Evolutionary conservation across 2,888 invertebrate species (phyloP), one percentile per base, ranked within the genome.

Genomic region (Malthinus seriepunctatus): DNA sequence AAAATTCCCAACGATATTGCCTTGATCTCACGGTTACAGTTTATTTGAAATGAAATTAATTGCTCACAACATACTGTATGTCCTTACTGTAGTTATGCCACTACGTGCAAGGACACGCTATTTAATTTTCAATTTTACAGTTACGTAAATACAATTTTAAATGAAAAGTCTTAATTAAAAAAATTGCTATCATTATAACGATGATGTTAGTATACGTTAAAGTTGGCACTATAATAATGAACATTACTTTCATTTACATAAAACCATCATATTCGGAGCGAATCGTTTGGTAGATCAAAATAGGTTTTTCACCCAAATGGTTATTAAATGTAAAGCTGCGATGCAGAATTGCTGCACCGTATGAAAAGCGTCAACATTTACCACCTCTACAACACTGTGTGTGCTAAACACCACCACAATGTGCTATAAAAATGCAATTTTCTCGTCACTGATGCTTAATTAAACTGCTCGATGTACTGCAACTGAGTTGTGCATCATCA

Each of bases 391-490:
- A 11, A 42, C 23, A 42, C 39, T n/a, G 6, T 32, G 32, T 42
- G 48, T 39, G 54, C 55, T 62, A 62, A 65, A 60, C 57, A 62
- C 54, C 51, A 62, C 63, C 61, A 60, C 62, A 63, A 59, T 59
- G 56, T 46, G 52, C 63, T 44, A 64, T 66, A 66, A 66, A 66
- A 66, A 64, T 63, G 66, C 60, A 64, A 66, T 66, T 63, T 64
- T 62, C 60, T 56, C 63, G 62, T 60, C 64, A 56, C 60, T 59
- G 63, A 63, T 64, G 66, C 64, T 66, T 66, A 66, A 66, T 66
- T 66, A 66, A 66, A 66, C 58, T 34, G 64, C 49, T 64, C 63
- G 60, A 64, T 64, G 57, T 60, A 64, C 54, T 58, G 60, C 63
- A 56, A 54, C 55, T 54, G 42, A 54, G 45, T 45, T 45, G 53